Evolutionary conservation across 2,888 invertebrate species (phyloP), one percentile per base, ranked within the genome.

Genomic region (Furcula furcula): DNA sequence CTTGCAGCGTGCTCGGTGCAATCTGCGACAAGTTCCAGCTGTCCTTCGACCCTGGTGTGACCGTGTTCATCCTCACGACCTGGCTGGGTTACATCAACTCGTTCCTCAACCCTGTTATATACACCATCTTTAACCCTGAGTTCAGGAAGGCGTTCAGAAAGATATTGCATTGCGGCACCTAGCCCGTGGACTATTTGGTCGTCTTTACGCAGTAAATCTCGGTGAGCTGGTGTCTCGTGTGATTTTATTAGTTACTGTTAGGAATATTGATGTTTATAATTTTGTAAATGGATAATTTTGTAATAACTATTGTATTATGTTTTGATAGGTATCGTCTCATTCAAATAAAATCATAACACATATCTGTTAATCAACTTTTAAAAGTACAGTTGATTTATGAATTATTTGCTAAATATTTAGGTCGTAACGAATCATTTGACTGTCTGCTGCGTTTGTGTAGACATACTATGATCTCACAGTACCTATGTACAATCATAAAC

Each of bases 61-160:
- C 95, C 12, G 95, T 94, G 30, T 99, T 99, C 84, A 95, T 98
- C 69, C 90, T 98, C 50, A 97, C 98, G 51, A 98, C 98, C 15
- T 99, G 99, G 99, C 91, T 99, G 38, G 99, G 99, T 31, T 99
- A 99, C 88, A 97, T 99, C 91, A 99, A 97, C 86, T 95, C 95
- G 64, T 96, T 96, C 75, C 94, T 96, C 42, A 97, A 97, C 86
- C 97, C 97, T 6, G 94, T 97, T 55, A 97, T 97, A 68, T 97
- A 98, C 79, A 97, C 97, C 40, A 97, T 97, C 71, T 96, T 97
- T 86, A 98, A 98, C 89, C 97, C 97, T 0, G 99, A 99, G 80
- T 99, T 99, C 89, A 92, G 99, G 52, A 98, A 98, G 90, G 99
- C 99, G 33, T 99, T 99, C 89, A 95, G 97, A 72, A 97, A 97